Evolutionary conservation across 1,140 invertebrate genomes (phyloP), one percentile per base, ranked within the genome.

Genomic region (Panulirus ornatus): DNA sequence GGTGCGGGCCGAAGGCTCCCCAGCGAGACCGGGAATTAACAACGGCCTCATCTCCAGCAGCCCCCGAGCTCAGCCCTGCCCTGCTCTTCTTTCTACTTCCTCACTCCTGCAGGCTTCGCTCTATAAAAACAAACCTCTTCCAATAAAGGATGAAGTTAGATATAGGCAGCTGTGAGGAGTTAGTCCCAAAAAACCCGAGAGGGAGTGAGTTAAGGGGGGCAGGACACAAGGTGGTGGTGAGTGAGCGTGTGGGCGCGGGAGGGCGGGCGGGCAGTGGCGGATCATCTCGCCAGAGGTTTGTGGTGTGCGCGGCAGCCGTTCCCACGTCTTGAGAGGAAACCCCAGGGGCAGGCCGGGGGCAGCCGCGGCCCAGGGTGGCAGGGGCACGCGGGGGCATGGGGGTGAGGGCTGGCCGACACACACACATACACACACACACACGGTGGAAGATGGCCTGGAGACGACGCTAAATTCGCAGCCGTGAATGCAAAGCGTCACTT

Each of bases 241-340:
- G 44, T 5, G 44, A 14, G 54, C 3, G 1, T 14, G 54, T 58
- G 54, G 54, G 54, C 54, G 54, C 5, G 6, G 54, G n/a, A n/a
- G n/a, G n/a, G n/a, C n/a, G n/a, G 54, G 54, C 54, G 54, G 54
- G 19, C 14, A 22, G 54, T 58, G 54, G 54, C 14, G 14, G 19
- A 58, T 58, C 54, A 19, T 58, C 54, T 58, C 54, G 54, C 14
- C 54, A 58, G 54, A 5, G 19, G 11, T 22, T 58, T 58, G 54
- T 58, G 54, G 54, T 58, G 54, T 58, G 54, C 54, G 54, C 54
- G 54, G 54, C 54, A 58, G 54, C 54, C 54, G 54, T 58, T 58
- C 54, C 54, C 54, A 58, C 54, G 54, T 58, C 54, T 58, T 2
- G 54, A 58, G 54, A 58, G 54, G 54, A 58, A 58, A 58, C 54